phyloP scores from a whole-genome alignment of 2,113 vertebrate genomes.

The Nyctibius bracteatus region DNA sequence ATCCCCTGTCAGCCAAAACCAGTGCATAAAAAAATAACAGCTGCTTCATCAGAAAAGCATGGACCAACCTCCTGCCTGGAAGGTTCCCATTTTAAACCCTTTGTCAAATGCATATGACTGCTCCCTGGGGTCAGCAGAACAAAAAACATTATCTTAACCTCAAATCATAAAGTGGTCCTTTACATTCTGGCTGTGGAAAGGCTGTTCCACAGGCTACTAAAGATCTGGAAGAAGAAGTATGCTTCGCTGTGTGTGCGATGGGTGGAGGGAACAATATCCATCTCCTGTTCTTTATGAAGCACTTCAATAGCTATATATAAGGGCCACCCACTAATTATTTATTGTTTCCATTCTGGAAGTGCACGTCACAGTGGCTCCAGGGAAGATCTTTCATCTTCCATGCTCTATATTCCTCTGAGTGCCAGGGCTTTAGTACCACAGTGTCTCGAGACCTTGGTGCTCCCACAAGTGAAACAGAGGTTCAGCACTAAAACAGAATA shows the following conservation, averaged over 20 bases:
- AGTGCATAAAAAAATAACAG: background rate
- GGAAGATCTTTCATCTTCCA: conserved; percentile 29
- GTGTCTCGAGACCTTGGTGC: background rate
- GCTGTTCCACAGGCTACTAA: background rate
- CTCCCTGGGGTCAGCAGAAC: background rate
- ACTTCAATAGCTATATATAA: background rate
- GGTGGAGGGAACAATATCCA: background rate
- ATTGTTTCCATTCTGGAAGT: background rate
- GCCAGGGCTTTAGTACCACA: background rate
- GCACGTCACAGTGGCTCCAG: background rate
- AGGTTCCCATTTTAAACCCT: background rate
- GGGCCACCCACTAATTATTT: background rate
- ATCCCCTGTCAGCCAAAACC: background rate
- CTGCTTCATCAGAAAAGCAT: background rate
- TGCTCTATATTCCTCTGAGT: background rate
- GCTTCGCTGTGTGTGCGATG: rapidly evolving
- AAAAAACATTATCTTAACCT: background rate
- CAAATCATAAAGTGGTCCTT: background rate
- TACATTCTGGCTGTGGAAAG: background rate
- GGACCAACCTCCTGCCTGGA: background rate
- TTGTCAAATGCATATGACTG: background rate
- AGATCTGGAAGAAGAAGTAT: background rate
- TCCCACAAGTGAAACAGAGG: background rate
- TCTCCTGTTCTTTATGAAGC: background rate
- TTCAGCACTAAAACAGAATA: background rate